These are phyloP conservation scores for Zygogramma bicolorata DNA, from an alignment of 2,888 invertebrate species.

Conservation along the genomic window DNA sequence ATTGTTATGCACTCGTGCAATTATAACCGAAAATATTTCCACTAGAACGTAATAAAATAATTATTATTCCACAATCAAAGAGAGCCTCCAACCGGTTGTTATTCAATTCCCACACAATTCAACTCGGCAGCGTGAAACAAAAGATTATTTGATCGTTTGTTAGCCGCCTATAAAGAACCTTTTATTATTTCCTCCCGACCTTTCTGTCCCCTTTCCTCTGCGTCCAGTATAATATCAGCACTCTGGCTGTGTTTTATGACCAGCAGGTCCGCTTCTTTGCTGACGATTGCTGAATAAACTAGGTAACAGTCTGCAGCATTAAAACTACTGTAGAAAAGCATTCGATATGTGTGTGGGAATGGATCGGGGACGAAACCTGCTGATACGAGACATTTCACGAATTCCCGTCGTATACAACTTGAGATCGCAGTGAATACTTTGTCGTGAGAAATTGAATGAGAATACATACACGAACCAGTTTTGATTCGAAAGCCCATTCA, in stretches of 20 bases:
- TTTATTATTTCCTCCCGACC: constrained; percentile 2
- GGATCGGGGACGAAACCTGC: not conserved
- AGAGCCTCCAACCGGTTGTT: not conserved
- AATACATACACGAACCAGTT: too few species aligned
- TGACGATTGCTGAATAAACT: constrained; percentile 61
- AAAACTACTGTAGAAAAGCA: constrained; percentile 50
- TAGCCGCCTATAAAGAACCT: not conserved
- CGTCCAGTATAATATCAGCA: constrained; percentile 28
- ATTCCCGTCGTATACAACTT: not conserved
- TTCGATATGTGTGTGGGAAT: constrained; percentile 28
- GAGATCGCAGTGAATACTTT: too few species aligned
- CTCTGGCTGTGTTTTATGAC: constrained; percentile 60
- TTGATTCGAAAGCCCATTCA: too few species aligned
- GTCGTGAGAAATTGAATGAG: too few species aligned
- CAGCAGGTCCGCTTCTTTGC: constrained; percentile 43
- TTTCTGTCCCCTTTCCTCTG: not conserved
- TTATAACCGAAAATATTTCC: too few species aligned
- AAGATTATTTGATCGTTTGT: not conserved
- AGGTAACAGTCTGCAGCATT: constrained; percentile 60
- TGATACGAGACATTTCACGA: not conserved
- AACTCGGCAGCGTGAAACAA: not conserved
- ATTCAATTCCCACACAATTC: not conserved
- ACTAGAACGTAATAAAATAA: too few species aligned
- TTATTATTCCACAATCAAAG: not conserved
- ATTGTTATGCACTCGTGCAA: too few species aligned